Percentiles rank a stretch among this genome's conserved stretches.
Evolutionary conservation across 2,113 vertebrate species (phyloP).

Genomic region (Boleophthalmus pectinirostris): DNA sequence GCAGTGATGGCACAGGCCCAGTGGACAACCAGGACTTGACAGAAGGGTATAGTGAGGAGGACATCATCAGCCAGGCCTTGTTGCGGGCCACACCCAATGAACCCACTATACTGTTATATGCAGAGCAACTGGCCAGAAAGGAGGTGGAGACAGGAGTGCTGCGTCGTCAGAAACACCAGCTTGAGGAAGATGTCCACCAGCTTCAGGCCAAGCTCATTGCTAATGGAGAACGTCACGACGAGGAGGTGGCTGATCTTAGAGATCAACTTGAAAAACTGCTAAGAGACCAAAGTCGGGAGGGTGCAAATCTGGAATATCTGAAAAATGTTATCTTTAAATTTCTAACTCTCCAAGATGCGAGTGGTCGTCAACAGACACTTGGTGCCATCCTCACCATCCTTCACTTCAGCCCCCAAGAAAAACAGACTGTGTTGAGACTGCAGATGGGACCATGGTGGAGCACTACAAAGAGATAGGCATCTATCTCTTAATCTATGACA

Average conservation of each 20-base stretch:
- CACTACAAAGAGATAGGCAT: slow-evolving; percentile 73
- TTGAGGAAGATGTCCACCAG: slow-evolving; percentile 83
- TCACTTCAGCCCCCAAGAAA: slow-evolving; percentile 94
- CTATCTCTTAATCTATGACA: neutral
- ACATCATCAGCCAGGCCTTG: slow-evolving; percentile 76
- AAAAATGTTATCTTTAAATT: slow-evolving; percentile 92
- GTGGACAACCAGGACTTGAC: fast-evolving
- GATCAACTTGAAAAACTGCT: slow-evolving; percentile 78
- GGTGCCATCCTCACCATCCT: slow-evolving; percentile 90
- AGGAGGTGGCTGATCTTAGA: slow-evolving; percentile 74
- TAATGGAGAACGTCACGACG: slow-evolving; percentile 77
- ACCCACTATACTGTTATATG: slow-evolving; percentile 89
- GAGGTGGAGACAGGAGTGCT: slow-evolving; percentile 82
- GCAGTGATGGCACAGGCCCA: neutral
- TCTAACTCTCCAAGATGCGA: slow-evolving; percentile 84
- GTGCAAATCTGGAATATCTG: slow-evolving; percentile 95
- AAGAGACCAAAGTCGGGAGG: slow-evolving; percentile 86
- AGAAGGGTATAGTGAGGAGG: slow-evolving; percentile 62
- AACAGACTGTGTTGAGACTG: slow-evolving; percentile 75
- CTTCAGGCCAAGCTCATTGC: slow-evolving; percentile 79
- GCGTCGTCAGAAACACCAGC: slow-evolving; percentile 82
- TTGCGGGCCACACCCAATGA: slow-evolving; percentile 67
- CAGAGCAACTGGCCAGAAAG: slow-evolving; percentile 89
- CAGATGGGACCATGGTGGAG: slow-evolving; percentile 81
- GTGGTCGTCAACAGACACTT: slow-evolving; percentile 91